These are phyloP conservation scores for Thysanoteuthis rhombus DNA, from an alignment of 2,888 invertebrate species.

Conservation along the genomic window DNA sequence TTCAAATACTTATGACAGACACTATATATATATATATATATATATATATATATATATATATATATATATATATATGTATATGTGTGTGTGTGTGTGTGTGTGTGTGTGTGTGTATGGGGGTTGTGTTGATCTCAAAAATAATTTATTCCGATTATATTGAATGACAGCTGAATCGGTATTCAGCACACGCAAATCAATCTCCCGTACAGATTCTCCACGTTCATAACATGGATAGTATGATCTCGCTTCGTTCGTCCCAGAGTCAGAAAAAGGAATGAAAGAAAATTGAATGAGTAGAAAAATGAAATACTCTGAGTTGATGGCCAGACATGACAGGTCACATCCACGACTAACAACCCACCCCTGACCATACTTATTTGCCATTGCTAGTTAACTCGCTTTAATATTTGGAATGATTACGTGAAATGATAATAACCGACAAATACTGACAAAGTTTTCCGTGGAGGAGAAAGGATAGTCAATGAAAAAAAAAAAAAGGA, in stretches of 20 bases:
- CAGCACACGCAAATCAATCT: neutral
- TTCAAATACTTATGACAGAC: no score
- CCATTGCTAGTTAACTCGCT: neutral
- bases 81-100: neutral
- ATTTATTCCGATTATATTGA: neutral
- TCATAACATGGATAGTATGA: neutral
- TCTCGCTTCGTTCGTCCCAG: neutral
- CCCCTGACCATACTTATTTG: neutral
- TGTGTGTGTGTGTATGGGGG: no score
- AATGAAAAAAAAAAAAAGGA: neutral
- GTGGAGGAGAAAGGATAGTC: no score
- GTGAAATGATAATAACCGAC: neutral
- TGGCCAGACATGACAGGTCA: neutral
- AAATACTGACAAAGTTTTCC: neutral
- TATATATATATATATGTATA: neutral
- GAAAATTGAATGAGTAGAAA: neutral
- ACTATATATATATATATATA: no score
- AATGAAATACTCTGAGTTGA: neutral
- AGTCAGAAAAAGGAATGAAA: neutral
- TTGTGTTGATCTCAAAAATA: no score
- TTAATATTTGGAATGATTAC: neutral
- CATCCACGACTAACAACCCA: neutral
- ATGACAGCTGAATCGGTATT: neutral
- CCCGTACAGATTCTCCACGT: neutral
- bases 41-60: neutral